Conservation (phyloP, 2,113 vertebrate species). For the mouse (Mus musculus) region GRCm39 chr16:95635501-95636000, state of each 20-base stretch:
- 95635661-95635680: neutral
- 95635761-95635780: neutral
- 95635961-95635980: constrained; percentile 57
- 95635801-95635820: neutral
- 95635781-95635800: neutral
- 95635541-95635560: no score
- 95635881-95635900: neutral
- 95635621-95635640: neutral
- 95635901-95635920: constrained; percentile 27
- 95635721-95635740: neutral
- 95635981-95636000: constrained; percentile 53
- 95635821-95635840: neutral
- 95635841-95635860: neutral
- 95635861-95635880: neutral
- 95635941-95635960: constrained; percentile 58
- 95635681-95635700: neutral
- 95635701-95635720: neutral
- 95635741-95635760: neutral
- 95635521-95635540: no score
- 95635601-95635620: neutral
- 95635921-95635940: constrained; percentile 70
- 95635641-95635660: neutral
- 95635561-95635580: neutral
- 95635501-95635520: fast-evolving
- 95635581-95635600: neutral